Base-by-base conservation (phyloP, 2,797 vertebrate species). In the Denticeps clupeoides region DNA sequence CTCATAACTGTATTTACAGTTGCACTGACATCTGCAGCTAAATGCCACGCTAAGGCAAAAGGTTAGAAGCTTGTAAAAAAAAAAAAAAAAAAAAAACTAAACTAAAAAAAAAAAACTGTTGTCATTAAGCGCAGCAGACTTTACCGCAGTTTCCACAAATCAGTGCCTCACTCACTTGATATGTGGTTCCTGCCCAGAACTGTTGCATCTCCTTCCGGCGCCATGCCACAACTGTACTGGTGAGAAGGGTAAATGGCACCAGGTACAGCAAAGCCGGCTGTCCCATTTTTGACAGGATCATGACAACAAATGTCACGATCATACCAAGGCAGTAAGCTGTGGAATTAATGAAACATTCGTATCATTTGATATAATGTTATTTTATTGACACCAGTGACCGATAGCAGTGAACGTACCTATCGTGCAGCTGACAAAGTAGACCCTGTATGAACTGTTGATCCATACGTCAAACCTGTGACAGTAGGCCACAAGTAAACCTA, bases 251-350 rank as follows among this genome's bases (percentile, higher is more conserved):
- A 63, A 90, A 93, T 0, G 94, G 93, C 57, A 97, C 93, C 31
- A 97, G 76, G 57, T 97, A 98, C 51, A 98, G 89, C 10, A 97
- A 82, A 10, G 94, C 94, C 2, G 94, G 94, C 58, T 98, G 93
- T 29, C 89, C 90, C 79, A 81, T 89, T 55, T 81, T 85, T 44
- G 90, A 88, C 68, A 91, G 46, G 37, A 89, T 76, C 85, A 97
- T 73, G 61, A 88, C 86, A 1, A 82, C 23, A 13, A 97, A 95
- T 0, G 94, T 97, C 65, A 89, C 51, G 15, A 89, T 60, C 83
- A 97, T 88, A 51, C 94, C 94, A 49, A 87, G 18, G 1, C 86
- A 75, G 56, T 97, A 98, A 53, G 89, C 94, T 98, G 2, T 41
- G 18, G 27, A 15, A 29, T 11, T 3, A 3, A 25, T 19, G 25